Base-by-base conservation (phyloP, 53 echinoderm and acorn worm genomes). In the Crossaster papposus region DNA sequence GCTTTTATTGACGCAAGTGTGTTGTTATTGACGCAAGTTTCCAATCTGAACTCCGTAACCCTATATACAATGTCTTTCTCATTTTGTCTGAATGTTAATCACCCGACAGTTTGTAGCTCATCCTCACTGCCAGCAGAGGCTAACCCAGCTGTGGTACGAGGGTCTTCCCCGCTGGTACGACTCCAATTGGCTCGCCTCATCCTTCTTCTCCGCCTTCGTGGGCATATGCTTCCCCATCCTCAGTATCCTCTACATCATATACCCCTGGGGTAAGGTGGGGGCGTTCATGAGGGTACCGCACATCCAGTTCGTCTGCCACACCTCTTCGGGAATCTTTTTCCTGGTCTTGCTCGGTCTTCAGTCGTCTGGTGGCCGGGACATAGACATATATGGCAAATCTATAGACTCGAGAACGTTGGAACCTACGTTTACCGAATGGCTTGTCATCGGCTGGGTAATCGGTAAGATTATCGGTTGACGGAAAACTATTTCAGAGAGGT, bases 111-210 rank as follows among this genome's bases (percentile, higher is more conserved):
- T 96, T 81, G 99, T 99, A 44, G 96, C 96, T 23, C 99, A 99
- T 79, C 99, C 99, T 29, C 99, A 99, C 65, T 99, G 99, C 34
- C 99, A 99, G 64, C 99, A 99, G 65, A 79, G 96, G 34, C 88
- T 99, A 14, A 99, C 95, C 10, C 96, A 99, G 70, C 91, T 96
- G 23, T 99, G 99, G 99, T 96, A 99, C 85, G 94, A 99, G 78
- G 99, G 96, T 17, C 92, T 99, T 9, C 99, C 99, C 20, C 74
- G 83, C 3, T 99, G 99, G 99, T 95, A 94, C 86, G 92, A 96
- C 54, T 83, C 93, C 81, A 94, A 93, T 79, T 93, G 94, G 94
- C 37, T 94, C 24, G 85, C 92, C 26, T 93, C 92, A n/a, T 71
- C 91, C 31, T 14, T 95, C 36, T 99, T 93, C 71, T 93, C 95